phyloP scores from a whole-genome alignment of 2,888 invertebrate genomes.

The Xanthorhoe designata region DNA sequence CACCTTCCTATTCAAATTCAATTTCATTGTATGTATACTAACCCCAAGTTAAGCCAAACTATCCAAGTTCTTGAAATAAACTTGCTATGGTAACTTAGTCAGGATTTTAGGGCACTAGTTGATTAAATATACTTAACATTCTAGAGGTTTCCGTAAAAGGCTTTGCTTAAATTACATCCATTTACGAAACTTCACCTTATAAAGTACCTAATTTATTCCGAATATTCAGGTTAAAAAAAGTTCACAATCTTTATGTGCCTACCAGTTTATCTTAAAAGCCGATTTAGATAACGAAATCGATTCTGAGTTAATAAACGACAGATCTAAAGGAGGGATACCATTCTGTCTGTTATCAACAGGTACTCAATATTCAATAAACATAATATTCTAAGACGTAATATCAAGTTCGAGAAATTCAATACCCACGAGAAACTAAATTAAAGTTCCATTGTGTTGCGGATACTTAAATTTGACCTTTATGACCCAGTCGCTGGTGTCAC shows the following conservation, averaged over 20 bases:
- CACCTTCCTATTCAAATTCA: constrained; percentile 20
- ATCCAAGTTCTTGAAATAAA: constrained; percentile 19
- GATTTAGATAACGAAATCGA: constrained; percentile 20
- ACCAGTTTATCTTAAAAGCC: constrained; percentile 12
- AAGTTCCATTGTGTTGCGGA: constrained; percentile 24
- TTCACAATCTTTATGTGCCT: constrained; percentile 18
- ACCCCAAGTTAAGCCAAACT: constrained; percentile 21
- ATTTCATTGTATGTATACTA: constrained; percentile 6
- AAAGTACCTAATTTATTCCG: constrained; percentile 27
- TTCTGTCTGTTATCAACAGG: constrained; percentile 18
- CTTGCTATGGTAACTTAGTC: constrained; percentile 18
- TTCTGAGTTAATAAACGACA: constrained; percentile 16
- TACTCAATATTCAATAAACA: constrained; percentile 19
- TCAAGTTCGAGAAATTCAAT: constrained; percentile 22
- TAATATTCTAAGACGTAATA: constrained; percentile 19
- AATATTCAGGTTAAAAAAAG: constrained; percentile 27
- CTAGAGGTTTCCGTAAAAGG: constrained; percentile 21
- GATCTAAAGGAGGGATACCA: constrained; percentile 21
- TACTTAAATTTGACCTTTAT: constrained; percentile 30
- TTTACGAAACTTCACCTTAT: constrained; percentile 23
- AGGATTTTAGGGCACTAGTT: constrained; percentile 28
- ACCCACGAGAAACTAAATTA: constrained; percentile 29
- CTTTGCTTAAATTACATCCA: constrained; percentile 26
- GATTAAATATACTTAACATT: constrained; percentile 30
- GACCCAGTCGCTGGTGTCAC: constrained; percentile 17